Evolutionary conservation across 2,797 vertebrate genomes (phyloP).

Genomic region (Numenius phaeopus): DNA sequence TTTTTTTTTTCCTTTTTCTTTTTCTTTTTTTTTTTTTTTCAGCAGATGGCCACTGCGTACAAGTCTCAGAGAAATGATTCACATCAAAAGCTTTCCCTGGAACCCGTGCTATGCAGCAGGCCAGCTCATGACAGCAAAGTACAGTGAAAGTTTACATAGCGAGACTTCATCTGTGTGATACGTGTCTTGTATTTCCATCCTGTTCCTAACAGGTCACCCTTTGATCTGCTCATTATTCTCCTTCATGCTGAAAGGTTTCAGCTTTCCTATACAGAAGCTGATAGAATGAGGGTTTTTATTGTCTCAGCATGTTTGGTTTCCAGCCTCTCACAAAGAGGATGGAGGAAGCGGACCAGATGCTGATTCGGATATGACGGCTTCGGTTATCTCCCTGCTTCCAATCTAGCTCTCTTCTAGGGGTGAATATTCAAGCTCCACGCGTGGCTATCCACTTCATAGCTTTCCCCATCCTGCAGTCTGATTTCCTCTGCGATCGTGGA

Average conservation of each 20-base stretch:
- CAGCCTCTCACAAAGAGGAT: background rate
- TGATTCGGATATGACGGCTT: background rate
- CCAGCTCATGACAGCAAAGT: background rate
- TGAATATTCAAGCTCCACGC: background rate
- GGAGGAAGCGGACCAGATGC: slow-evolving; percentile 54
- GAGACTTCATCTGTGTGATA: slow-evolving; percentile 31
- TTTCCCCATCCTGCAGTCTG: background rate
- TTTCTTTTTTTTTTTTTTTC: background rate
- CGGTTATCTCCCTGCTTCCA: background rate
- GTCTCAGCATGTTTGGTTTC: slow-evolving; percentile 35
- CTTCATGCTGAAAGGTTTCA: slow-evolving; percentile 54
- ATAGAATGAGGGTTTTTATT: slow-evolving; percentile 40
- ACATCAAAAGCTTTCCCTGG: slow-evolving; percentile 34
- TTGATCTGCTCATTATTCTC: slow-evolving; percentile 57
- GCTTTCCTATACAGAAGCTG: slow-evolving; percentile 54
- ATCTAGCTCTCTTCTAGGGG: background rate
- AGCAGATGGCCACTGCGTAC: background rate
- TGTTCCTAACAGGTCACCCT: slow-evolving; percentile 27
- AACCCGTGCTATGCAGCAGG: background rate
- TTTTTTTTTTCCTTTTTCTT: no score
- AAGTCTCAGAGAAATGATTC: background rate
- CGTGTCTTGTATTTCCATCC: slow-evolving; percentile 28
- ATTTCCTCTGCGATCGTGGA: background rate
- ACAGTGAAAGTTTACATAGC: slow-evolving; percentile 47
- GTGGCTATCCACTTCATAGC: background rate